Evolutionary conservation across 1,140 invertebrate species (phyloP).

Genomic region (roundworm (Caenorhabditis elegans)): DNA sequence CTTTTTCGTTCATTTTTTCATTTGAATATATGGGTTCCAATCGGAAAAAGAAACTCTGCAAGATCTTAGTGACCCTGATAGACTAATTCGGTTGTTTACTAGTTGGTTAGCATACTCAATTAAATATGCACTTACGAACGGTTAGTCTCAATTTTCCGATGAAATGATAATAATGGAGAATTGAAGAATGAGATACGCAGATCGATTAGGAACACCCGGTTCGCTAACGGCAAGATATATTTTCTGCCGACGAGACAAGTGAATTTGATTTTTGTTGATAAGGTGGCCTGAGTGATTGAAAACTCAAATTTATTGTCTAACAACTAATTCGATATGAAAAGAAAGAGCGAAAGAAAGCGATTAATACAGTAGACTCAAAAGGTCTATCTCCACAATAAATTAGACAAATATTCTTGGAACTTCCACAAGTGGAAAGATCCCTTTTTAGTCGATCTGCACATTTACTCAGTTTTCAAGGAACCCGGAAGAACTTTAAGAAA

Average conservation of each 20-base stretch:
- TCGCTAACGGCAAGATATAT: not conserved
- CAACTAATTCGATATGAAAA: too few relatives aligned
- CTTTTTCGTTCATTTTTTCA: too few relatives aligned
- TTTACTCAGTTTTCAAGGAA: too few relatives aligned
- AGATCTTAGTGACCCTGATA: not conserved
- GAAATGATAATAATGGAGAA: not conserved
- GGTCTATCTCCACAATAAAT: too few relatives aligned
- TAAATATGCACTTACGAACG: constrained; percentile 8
- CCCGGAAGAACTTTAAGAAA: too few relatives aligned
- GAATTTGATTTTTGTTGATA: too few relatives aligned
- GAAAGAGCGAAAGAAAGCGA: too few relatives aligned
- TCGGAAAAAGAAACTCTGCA: constrained; percentile 13
- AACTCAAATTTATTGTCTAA: too few relatives aligned
- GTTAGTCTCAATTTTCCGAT: not conserved
- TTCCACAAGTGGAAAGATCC: too few relatives aligned
- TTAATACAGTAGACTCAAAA: too few relatives aligned
- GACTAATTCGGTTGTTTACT: constrained; percentile 12
- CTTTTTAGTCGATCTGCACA: too few relatives aligned
- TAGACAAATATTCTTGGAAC: too few relatives aligned
- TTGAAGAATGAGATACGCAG: not conserved
- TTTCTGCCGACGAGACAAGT: not conserved
- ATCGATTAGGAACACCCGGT: not conserved
- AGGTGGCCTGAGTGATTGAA: not conserved
- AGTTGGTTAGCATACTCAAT: not conserved
- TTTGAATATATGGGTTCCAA: not conserved